A percentile compares a stretch with the other conserved stretches of the same genome.
These are phyloP conservation scores for Ranitomeya imitator DNA, from an alignment of 2,113 vertebrate species.

Conservation along the genomic window DNA sequence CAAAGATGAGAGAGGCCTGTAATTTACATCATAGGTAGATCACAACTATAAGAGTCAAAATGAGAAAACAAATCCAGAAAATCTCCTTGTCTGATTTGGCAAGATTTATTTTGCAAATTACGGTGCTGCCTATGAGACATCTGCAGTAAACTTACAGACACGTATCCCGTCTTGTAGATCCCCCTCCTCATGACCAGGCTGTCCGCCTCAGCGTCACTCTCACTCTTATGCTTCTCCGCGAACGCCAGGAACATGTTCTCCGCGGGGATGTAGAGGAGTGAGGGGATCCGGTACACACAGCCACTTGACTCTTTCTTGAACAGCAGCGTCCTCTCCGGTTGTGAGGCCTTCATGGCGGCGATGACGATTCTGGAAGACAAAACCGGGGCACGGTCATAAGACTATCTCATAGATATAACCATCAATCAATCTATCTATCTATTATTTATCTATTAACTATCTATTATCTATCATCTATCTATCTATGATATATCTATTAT, in stretches of 20 bases:
- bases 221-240: constrained; percentile 74
- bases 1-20: too few species aligned
- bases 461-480: background rate
- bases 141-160: constrained; percentile 64
- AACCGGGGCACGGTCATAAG: background rate
- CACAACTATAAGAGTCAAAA: too few species aligned
- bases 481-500: too few species aligned
- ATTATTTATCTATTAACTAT: background rate
- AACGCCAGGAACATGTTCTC: constrained; percentile 75
- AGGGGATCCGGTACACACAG: constrained; percentile 68
- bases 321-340: constrained; percentile 25
- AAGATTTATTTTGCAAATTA: too few species aligned
- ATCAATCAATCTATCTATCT: background rate
- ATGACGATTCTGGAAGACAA: background rate
- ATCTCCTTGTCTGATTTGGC: too few species aligned
- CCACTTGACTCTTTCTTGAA: constrained; percentile 22
- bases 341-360: background rate
- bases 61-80: too few species aligned
- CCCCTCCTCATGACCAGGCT: constrained; percentile 77
- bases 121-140: too few species aligned
- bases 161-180: constrained; percentile 64
- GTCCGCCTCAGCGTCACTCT: constrained; percentile 68
- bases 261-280: constrained; percentile 75
- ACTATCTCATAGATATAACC: background rate
- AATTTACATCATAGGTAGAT: too few species aligned